Base-by-base conservation (phyloP, 2,797 vertebrate species). In the Todus mexicanus region DNA sequence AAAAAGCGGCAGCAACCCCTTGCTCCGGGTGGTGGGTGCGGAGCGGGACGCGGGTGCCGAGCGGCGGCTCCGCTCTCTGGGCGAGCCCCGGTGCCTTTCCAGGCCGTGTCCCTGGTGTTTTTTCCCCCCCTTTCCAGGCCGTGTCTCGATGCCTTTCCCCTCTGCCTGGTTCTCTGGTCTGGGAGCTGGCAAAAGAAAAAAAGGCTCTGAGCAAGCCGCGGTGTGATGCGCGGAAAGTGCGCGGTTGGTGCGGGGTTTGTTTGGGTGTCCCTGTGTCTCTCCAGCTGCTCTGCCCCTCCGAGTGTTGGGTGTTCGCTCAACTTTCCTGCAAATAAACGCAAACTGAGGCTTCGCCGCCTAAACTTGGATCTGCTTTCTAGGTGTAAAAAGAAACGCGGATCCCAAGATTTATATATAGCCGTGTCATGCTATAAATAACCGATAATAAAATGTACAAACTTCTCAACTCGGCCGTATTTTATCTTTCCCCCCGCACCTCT, bases 361-460 rank as follows among this genome's bases (percentile, higher is more conserved):
- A 89, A 89, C 84, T 90, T 5, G 53, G 53, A 9, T 57, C 27
- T 2, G 42, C 37, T 84, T 87, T 79, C 22, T 31, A 63, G 85
- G 73, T 12, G 91, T 78, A 18, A 63, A 80, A 89, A 89, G 76
- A 81, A 88, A 43, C 70, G 70, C 87, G 35, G 89, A 10, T 91
- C 42, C 3, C 53, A 19, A n/a, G 72, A 45, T 82, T 74, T 91
- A 71, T 88, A 85, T 92, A 65, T 89, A 87, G 76, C 64, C 42
- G n/a, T 35, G 76, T 86, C 77, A 7, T 31, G 70, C 93, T 88
- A 81, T 94, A 90, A 94, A 90, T 84, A 95, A 92, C 74, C 31
- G 65, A 47, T 77, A 92, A 93, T 93, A 94, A 93, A 96, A 90
- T 37, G 65, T 33, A 33, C 84, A 61, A 93, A 84, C 90, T 94